Base-by-base conservation (phyloP, 2,888 invertebrate genomes). In the Caenorhabditis japonica region DNA sequence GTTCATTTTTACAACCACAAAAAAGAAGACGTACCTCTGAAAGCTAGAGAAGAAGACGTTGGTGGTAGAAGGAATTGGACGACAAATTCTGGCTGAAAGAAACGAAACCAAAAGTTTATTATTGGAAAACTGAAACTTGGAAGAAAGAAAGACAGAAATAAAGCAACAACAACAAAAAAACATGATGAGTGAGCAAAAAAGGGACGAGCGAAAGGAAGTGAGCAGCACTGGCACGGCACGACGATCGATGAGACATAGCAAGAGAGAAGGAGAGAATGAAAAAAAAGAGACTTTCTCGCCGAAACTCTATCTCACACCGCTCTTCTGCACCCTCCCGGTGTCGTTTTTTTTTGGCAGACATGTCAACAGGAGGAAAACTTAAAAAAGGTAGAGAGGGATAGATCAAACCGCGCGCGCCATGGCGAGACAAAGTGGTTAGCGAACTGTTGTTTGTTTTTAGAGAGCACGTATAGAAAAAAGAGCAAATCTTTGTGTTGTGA, bases 271-370 rank as follows among this genome's bases (percentile, higher is more conserved):
- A 46, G 44, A 46, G 44, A 47, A 33, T 47, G n/a, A n/a, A n/a
- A n/a, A 30, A 10, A 30, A 30, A 30, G 30, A 30, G 30, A 30
- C 30, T 30, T 30, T 30, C 30, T 49, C 33, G 30, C 15, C 49
- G 49, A 49, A 49, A 49, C 49, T 49, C 49, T 49, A n/a, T 49
- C 49, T 49, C 49, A 49, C 49, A 49, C 49, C 49, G 49, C 49
- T 49, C 49, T 21, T 34, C 49, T 49, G 34, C 34, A 30, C 43
- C 43, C 30, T 5, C 30, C 30, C 30, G 5, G 7, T 30, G 30
- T 5, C 34, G 49, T 33, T 49, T 49, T 47, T 49, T 49, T 33
- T n/a, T n/a, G n/a, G n/a, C n/a, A n/a, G 49, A 49, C 49, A 49
- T 49, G 49, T 49, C 49, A 49, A 49, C 49, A 49, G 17, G 34